A percentile compares a stretch with the other conserved stretches of the same genome.
Evolutionary conservation across 2,888 invertebrate species (phyloP).

Genomic region (Dasysyrphus albostriatus): DNA sequence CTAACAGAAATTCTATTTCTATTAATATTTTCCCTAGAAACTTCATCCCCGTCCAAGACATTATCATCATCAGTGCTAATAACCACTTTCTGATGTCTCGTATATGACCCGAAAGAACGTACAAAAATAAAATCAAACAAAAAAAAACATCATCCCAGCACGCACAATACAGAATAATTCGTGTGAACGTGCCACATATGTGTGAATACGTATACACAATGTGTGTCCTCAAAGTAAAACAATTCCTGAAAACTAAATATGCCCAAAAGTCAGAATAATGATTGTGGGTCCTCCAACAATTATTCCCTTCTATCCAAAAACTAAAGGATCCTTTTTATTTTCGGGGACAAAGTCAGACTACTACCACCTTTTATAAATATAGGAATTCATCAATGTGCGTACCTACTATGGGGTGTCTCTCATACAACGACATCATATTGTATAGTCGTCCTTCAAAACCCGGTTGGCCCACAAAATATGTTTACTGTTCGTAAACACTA

Average conservation of each 20-base stretch:
- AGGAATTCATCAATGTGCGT: slow-evolving; percentile 53
- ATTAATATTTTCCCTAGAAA: too few species aligned
- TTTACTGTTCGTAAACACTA: slow-evolving; percentile 58
- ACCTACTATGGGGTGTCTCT: background rate
- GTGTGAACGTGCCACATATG: slow-evolving; percentile 36
- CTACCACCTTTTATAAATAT: background rate
- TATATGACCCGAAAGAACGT: slow-evolving; percentile 33
- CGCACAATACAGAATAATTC: slow-evolving; percentile 61
- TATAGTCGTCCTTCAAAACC: slow-evolving; percentile 12
- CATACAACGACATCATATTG: background rate
- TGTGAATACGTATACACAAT: slow-evolving; percentile 18
- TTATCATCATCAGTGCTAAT: background rate
- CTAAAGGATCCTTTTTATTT: background rate
- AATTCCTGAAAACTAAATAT: slow-evolving; percentile 48
- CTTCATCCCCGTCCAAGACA: slow-evolving; percentile 21
- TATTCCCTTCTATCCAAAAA: slow-evolving; percentile 12
- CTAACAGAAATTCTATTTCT: background rate
- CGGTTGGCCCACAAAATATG: slow-evolving; percentile 45
- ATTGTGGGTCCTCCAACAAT: slow-evolving; percentile 31
- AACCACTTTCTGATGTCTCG: slow-evolving; percentile 3
- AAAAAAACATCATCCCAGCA: slow-evolving; percentile 41
- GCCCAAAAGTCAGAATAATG: slow-evolving; percentile 14
- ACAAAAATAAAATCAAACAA: slow-evolving; percentile 24
- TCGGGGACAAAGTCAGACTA: slow-evolving; percentile 40
- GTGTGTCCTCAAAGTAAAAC: slow-evolving; percentile 35